These are phyloP conservation scores for Polypedilum vanderplanki DNA, from an alignment of 1,140 invertebrate species.

Conservation along the genomic window DNA sequence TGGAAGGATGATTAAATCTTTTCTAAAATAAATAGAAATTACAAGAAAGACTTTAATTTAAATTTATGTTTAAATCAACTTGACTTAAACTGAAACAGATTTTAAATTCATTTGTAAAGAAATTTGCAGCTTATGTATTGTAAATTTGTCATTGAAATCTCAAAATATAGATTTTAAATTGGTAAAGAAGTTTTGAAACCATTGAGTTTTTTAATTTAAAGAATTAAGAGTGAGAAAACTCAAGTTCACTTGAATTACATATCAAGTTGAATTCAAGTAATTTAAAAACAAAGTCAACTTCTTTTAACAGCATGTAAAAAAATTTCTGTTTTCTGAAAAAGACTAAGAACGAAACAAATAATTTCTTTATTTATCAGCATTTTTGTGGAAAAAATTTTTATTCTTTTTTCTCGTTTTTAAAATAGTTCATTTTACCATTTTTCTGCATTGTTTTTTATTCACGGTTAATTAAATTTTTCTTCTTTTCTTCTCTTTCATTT, in stretches of 20 bases:
- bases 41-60: background rate
- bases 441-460: background rate
- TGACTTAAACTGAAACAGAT: background rate
- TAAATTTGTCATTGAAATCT: no score
- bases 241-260: no score
- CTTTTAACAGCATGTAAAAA: no score
- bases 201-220: no score
- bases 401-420: slow-evolving; percentile 13
- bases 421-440: slow-evolving; percentile 7
- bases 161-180: background rate
- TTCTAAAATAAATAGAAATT: background rate
- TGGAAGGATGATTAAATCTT: background rate
- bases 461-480: background rate
- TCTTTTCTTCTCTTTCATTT: background rate
- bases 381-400: slow-evolving; percentile 14
- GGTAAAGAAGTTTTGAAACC: background rate
- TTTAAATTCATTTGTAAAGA: no score
- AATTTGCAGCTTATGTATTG: no score
- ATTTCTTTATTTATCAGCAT: slow-evolving; percentile 5
- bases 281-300: no score
- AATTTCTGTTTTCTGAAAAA: background rate
- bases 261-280: no score
- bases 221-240: no score
- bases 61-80: background rate
- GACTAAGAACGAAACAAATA: background rate